Evolutionary conservation across 2,797 vertebrate genomes (phyloP), one percentile per base, ranked within the genome.

Genomic region (Threskiornis aethiopicus): DNA sequence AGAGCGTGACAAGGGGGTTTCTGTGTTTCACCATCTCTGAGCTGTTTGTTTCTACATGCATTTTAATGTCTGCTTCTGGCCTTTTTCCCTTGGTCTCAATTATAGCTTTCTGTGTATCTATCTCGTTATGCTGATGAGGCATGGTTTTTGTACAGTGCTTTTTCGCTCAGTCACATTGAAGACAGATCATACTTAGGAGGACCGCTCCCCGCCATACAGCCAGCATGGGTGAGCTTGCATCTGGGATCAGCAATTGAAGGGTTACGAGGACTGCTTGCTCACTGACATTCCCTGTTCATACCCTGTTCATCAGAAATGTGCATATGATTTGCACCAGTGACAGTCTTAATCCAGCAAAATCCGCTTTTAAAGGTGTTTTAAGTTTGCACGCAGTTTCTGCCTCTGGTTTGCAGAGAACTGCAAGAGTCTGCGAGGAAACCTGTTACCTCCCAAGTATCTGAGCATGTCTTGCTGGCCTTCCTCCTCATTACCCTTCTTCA

Each of bases 311-410:
- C 61, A 61, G 35, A 80, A 37, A 33, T 3, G 20, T 33, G 37
- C 0, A 0, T 31, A 16, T 44, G 4, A 19, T 46, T 66, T 51
- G 5, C 29, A 51, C 22, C 25, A 52, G 39, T 5, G 7, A 31
- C 22, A 41, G 11, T 20, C 16, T 49, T 84, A 57, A 78, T 47
- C 9, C 42, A 65, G 24, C 26, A 51, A 82, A 87, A 86, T 58
- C 18, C 11, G 2, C 24, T 86, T 84, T n/a, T 51, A 58, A 69
- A 69, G n/a, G 8, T 65, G 33, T 44, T 84, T 52, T 25, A 29
- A 67, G 31, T 55, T 82, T 83, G 37, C 37, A 37, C 4, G 3
- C 6, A 6, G n/a, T 81, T 64, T 72, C 39, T 92, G 31, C 65
- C 11, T 87, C 33, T 51, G 46, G 29, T 70, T 75, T 2, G 5